phyloP scores from a whole-genome alignment of 2,888 invertebrate species.

The Drosophila hamatofila region DNA sequence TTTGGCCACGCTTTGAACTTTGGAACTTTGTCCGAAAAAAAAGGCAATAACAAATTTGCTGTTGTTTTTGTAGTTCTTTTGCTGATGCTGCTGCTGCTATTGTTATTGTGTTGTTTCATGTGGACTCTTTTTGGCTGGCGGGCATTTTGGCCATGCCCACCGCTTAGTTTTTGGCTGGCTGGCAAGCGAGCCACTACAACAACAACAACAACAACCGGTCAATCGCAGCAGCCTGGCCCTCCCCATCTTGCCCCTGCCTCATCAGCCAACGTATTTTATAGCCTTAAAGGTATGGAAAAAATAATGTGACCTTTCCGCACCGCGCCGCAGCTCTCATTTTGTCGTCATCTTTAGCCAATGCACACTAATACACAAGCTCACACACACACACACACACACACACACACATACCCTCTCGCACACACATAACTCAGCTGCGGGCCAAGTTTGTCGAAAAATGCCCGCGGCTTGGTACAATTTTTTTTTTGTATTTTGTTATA shows the following conservation, averaged over 20 bases:
- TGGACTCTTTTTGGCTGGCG: conserved; percentile 48
- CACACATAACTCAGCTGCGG: conserved; percentile 74
- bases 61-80: background rate
- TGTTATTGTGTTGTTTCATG: conserved; percentile 48
- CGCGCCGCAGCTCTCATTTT: conserved; percentile 18
- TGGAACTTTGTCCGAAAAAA: conserved; percentile 34
- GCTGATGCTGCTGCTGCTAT: conserved; percentile 13
- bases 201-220: conserved; percentile 64
- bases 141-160: conserved; percentile 64
- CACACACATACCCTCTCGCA: conserved; percentile 32
- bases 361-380: conserved; percentile 32
- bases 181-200: conserved; percentile 32
- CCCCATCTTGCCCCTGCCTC: background rate
- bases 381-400: conserved; percentile 15
- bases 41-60: conserved; percentile 6
- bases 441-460: conserved; percentile 78
- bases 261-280: conserved; percentile 67
- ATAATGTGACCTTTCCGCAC: conserved; percentile 60
- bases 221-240: conserved; percentile 32
- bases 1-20: conserved; percentile 70
- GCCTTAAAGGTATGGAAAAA: conserved; percentile 73
- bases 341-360: conserved; percentile 33
- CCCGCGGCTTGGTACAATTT: conserved; percentile 56
- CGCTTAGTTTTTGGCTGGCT: conserved; percentile 62
- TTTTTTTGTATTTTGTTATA: conserved; percentile 45